phyloP scores from a whole-genome alignment of 1,140 invertebrate species.

The Calliphora vicina region DNA sequence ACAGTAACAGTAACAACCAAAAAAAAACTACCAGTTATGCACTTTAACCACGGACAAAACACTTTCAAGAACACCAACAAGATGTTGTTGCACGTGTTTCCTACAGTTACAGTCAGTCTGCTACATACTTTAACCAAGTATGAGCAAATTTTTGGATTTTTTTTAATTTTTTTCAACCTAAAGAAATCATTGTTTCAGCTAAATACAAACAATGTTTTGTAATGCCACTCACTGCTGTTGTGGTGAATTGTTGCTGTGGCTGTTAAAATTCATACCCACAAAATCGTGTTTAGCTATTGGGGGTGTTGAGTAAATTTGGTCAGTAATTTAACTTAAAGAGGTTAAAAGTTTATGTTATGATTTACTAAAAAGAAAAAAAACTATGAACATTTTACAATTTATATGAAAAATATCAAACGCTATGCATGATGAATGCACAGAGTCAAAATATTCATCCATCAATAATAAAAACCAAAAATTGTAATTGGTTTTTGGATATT shows the following conservation, averaged over 20 bases:
- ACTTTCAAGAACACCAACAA: conserved; percentile 2
- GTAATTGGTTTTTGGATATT: too few species aligned
- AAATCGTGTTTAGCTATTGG: conserved; percentile 13
- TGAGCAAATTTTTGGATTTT: neutral
- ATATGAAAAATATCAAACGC: neutral
- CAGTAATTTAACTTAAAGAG: conserved; percentile 16
- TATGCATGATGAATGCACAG: neutral
- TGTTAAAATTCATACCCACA: neutral
- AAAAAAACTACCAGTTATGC: too few species aligned
- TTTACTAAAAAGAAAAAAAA: neutral
- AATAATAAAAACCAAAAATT: neutral
- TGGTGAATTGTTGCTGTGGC: neutral
- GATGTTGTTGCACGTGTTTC: conserved; percentile 3
- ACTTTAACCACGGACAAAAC: neutral
- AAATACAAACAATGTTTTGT: neutral
- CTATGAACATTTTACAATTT: too few species aligned
- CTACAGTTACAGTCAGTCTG: neutral
- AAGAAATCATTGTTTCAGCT: neutral
- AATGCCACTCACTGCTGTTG: neutral
- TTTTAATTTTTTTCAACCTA: too few species aligned
- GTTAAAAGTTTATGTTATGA: conserved; percentile 13
- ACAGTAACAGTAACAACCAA: too few species aligned
- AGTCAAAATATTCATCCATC: neutral
- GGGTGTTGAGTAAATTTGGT: conserved; percentile 8
- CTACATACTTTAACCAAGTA: neutral